Evolutionary conservation across 2,888 invertebrate genomes (phyloP).

Genomic region (Galerucella calmariensis): DNA sequence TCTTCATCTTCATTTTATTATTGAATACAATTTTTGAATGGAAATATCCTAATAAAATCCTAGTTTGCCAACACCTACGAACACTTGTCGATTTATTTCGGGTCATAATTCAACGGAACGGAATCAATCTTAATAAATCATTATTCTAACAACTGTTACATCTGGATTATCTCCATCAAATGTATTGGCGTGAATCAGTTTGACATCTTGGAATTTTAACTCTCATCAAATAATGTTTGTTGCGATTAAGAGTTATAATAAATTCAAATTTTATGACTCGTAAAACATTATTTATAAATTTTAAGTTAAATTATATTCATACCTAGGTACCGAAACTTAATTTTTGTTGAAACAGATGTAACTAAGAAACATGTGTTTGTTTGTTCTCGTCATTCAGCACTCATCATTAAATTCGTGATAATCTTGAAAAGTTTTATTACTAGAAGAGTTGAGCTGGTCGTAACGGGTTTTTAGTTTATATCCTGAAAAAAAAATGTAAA

Average conservation of each 20-base stretch:
- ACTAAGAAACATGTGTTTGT: conserved; percentile 43
- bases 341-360: conserved; percentile 50
- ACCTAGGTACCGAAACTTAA: conserved; percentile 29
- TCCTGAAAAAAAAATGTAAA: conserved; percentile 12
- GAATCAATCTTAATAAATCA: conserved; percentile 4
- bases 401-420: conserved; percentile 25
- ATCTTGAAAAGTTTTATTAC: conserved; percentile 23
- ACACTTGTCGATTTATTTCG: conserved; percentile 6
- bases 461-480: conserved; percentile 18
- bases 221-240: conserved; percentile 41
- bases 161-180: conserved; percentile 44
- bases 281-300: conserved; percentile 54
- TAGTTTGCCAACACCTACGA: not conserved
- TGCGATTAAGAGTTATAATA: conserved; percentile 47
- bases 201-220: conserved; percentile 51
- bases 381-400: conserved; percentile 28
- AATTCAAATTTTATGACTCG: conserved; percentile 52
- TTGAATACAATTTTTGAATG: not conserved
- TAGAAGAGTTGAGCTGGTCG: conserved; percentile 16
- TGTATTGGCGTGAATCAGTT: conserved; percentile 50
- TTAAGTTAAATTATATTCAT: conserved; percentile 48
- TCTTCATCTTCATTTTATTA: no score
- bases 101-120: not conserved
- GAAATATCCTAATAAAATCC: not conserved
- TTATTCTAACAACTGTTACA: conserved; percentile 18